Evolutionary conservation across 2,113 vertebrate species (phyloP).

Genomic region (Neogobius melanostomus): DNA sequence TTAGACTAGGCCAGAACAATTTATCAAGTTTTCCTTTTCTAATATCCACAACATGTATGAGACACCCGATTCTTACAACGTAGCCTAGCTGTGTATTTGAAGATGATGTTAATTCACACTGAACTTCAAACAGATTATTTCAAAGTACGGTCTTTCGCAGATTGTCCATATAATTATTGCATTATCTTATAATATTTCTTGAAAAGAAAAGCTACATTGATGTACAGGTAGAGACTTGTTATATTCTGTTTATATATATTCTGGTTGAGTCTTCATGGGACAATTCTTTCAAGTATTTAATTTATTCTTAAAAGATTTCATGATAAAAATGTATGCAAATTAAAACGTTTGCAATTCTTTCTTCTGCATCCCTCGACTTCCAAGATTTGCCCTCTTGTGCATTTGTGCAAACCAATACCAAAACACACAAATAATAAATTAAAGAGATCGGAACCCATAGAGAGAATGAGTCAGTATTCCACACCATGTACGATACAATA

Average conservation of each 20-base stretch:
- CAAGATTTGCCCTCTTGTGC: slow-evolving; percentile 41
- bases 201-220: too few species aligned
- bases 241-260: slow-evolving; percentile 16
- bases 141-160: too few species aligned
- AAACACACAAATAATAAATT: slow-evolving; percentile 78
- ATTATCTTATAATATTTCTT: too few species aligned
- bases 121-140: too few species aligned
- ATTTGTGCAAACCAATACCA: slow-evolving; percentile 71
- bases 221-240: too few species aligned
- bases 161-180: too few species aligned
- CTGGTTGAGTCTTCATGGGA: slow-evolving; percentile 51
- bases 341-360: slow-evolving; percentile 60
- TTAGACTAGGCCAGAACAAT: too few species aligned
- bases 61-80: too few species aligned
- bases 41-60: too few species aligned
- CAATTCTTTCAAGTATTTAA: slow-evolving; percentile 72
- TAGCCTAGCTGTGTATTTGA: too few species aligned
- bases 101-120: too few species aligned
- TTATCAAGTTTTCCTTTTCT: too few species aligned
- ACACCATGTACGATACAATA: slow-evolving; percentile 83
- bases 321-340: slow-evolving; percentile 79
- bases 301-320: slow-evolving; percentile 83
- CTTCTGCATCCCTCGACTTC: slow-evolving; percentile 34
- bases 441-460: slow-evolving; percentile 75
- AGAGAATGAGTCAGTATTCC: slow-evolving; percentile 77